These are phyloP conservation scores for Seison nebaliae DNA, from an alignment of 1,140 invertebrate genomes.

Conservation along the genomic window DNA sequence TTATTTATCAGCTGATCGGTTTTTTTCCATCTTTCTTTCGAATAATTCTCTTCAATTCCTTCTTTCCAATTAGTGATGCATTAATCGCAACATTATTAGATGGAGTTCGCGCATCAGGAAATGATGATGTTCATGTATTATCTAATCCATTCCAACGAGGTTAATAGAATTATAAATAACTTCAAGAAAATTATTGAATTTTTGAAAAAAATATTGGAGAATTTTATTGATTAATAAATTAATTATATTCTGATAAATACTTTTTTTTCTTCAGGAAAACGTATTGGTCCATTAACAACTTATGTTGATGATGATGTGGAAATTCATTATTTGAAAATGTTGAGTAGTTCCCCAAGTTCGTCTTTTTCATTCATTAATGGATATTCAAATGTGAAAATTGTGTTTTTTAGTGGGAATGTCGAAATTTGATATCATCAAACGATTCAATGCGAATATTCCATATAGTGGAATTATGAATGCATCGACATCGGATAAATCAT, in stretches of 20 bases:
- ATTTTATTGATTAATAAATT: too few species aligned
- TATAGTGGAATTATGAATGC: conserved; percentile 87
- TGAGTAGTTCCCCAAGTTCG: conserved; percentile 41
- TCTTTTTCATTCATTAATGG: too few species aligned
- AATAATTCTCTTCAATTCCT: conserved; percentile 3
- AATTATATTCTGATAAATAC: background rate
- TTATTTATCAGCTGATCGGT: conserved; percentile 59
- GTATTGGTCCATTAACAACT: conserved; percentile 44
- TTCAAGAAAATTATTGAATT: too few species aligned
- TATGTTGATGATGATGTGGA: conserved; percentile 81
- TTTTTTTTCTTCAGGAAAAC: too few species aligned
- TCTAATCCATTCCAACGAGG: conserved; percentile 51
- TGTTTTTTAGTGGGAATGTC: background rate
- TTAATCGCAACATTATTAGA: conserved; percentile 74
- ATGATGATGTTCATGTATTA: conserved; percentile 80
- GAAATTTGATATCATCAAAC: conserved; percentile 39
- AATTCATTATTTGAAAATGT: conserved; percentile 50
- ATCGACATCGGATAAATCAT: conserved; percentile 73
- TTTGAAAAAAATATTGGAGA: too few species aligned
- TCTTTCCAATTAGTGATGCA: conserved; percentile 43
- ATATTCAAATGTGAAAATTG: too few species aligned
- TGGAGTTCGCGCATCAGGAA: conserved; percentile 75
- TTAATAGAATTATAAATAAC: too few species aligned
- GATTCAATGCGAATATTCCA: conserved; percentile 87
- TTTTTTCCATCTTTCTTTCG: conserved; percentile 11